Conservation (phyloP, 2,888 invertebrate species). For the Drosophila lutescens region DNA sequence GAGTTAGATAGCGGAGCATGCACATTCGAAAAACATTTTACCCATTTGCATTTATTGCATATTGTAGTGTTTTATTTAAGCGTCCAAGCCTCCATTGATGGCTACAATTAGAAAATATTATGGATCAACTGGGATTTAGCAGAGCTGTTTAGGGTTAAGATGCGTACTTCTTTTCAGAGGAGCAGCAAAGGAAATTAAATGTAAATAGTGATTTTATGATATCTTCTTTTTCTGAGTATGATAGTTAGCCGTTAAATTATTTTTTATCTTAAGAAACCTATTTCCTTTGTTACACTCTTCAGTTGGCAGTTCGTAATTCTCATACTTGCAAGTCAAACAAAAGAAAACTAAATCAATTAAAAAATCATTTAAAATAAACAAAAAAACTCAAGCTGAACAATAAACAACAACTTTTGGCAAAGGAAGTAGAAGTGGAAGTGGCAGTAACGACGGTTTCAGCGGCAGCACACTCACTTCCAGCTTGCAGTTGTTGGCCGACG, state of each 20-base stretch:
- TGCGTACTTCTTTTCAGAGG: constrained; percentile 9
- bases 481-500: constrained; percentile 63
- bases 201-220: no score
- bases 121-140: constrained; percentile 57
- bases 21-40: constrained; percentile 80
- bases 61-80: constrained; percentile 83
- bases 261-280: no score
- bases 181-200: constrained; percentile 14
- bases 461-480: constrained; percentile 77
- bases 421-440: constrained; percentile 4
- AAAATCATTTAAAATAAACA: constrained; percentile 8
- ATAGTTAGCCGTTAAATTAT: no score
- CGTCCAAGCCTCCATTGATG: constrained; percentile 85
- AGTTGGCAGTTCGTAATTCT: constrained; percentile 13
- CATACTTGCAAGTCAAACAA: constrained; percentile 26
- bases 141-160: constrained; percentile 33
- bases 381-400: constrained; percentile 21
- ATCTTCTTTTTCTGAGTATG: no score
- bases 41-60: constrained; percentile 81
- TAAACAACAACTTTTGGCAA: constrained; percentile 14
- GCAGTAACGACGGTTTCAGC: constrained; percentile 8
- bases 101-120: constrained; percentile 82
- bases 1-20: constrained; percentile 57
- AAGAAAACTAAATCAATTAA: constrained; percentile 13
- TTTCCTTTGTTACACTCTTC: constrained; percentile 6